Percentiles rank a stretch among this genome's conserved stretches.
phyloP scores from a whole-genome alignment of 2,113 vertebrate genomes.

The Aptenodytes forsteri region DNA sequence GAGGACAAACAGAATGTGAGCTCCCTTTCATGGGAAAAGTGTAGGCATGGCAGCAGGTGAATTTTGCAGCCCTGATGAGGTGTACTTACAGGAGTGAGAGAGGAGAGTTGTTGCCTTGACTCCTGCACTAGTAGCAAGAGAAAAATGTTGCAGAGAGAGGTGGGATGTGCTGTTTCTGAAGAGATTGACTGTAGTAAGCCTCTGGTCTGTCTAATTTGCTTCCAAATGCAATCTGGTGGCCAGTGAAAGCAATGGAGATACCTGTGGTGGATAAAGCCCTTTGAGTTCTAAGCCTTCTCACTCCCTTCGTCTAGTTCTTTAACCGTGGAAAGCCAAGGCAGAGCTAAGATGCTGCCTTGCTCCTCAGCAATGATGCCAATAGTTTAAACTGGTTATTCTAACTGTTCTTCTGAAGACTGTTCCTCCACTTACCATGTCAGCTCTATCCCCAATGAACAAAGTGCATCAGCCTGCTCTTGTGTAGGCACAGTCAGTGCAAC shows the following conservation, averaged over 20 bases:
- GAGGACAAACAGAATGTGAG: neutral
- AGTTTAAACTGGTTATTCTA: neutral
- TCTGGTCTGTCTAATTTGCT: neutral
- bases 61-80: neutral
- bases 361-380: neutral
- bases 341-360: neutral
- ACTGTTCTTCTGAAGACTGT: neutral
- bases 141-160: neutral
- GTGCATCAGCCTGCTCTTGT: neutral
- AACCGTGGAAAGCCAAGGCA: neutral
- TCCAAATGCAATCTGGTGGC: neutral
- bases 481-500: neutral
- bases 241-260: neutral
- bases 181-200: neutral
- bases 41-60: neutral
- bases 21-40: neutral
- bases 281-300: neutral
- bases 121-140: neutral
- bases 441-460: neutral
- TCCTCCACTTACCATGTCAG: neutral
- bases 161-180: neutral
- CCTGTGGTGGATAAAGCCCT: neutral
- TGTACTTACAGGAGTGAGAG: neutral
- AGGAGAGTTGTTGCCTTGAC: neutral
- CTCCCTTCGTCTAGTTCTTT: neutral